Percentiles rank a stretch among this genome's conserved stretches.
Conservation (phyloP, 2,888 invertebrate genomes). For the Rapana venosa region DNA sequence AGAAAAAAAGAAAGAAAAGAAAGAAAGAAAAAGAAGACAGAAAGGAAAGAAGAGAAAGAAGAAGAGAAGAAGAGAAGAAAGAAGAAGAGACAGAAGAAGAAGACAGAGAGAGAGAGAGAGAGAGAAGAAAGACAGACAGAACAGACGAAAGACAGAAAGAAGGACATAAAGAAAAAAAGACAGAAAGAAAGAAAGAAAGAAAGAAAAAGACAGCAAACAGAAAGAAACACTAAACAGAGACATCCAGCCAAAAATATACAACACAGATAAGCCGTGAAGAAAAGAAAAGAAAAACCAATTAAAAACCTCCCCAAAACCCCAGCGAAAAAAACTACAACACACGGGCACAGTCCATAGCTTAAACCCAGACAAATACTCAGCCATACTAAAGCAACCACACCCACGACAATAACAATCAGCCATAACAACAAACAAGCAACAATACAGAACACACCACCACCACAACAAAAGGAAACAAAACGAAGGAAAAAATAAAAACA, state of each 20-base stretch:
- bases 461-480: too few relatives aligned
- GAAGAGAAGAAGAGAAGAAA: background rate
- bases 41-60: background rate
- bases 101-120: background rate
- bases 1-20: too few relatives aligned
- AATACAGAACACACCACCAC: too few relatives aligned
- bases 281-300: too few relatives aligned
- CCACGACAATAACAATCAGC: background rate
- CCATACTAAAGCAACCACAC: background rate
- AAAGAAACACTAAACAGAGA: too few relatives aligned
- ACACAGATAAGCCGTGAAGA: too few relatives aligned
- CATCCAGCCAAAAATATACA: too few relatives aligned
- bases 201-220: background rate
- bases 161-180: background rate
- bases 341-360: background rate
- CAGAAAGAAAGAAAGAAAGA: background rate
- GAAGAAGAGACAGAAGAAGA: background rate
- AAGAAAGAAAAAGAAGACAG: background rate
- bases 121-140: background rate
- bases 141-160: background rate
- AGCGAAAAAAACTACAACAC: background rate
- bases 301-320: background rate
- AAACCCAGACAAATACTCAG: too few relatives aligned
- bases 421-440: background rate
- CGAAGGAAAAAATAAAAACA: too few relatives aligned